Evolutionary conservation across 2,797 vertebrate genomes (phyloP), one percentile per base, ranked within the genome.

Genomic region (Mus caroli): DNA sequence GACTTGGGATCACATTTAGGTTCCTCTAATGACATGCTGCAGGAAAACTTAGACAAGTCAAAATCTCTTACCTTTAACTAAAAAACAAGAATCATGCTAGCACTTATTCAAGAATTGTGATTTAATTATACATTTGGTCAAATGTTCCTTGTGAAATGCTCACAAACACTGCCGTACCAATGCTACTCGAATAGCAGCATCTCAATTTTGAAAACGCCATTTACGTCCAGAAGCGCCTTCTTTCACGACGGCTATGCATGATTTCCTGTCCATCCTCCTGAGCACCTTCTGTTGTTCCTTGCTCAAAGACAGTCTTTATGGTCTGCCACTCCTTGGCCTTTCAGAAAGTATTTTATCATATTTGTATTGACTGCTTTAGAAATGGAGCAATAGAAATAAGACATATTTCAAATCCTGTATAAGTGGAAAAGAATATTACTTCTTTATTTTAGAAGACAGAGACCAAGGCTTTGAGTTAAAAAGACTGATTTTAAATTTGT

Each of bases 101-200:
- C 62, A 94, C 6, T 40, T 73, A 92, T 0, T 26, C 22, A 31
- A 91, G 40, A 90, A 17, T 12, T 96, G 17, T 88, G n/a, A 75
- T 46, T 97, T 78, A 80, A 92, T 84, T 52, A 82, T 8, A 93
- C 31, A 71, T 64, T 46, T 88, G 46, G 56, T 92, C 43, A 95
- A 95, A 73, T 71, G 20, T 46, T 94, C 56, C 78, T 60, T 80
- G 50, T 77, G 46, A 89, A 92, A 90, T 28, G 37, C 40, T 93
- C 34, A 78, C 2, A 91, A 83, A 77, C 87, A 37, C 91, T 78
- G 91, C 28, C 77, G 58, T 46, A 69, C 17, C 71, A 93, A 88
- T 75, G 82, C 28, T 76, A 88, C 77, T 87, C 84, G 62, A 95
- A 88, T 2, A 77, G 67, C 4, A 77, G 67, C 4, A 37, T 24